These are phyloP conservation scores for Aelia acuminata DNA, from an alignment of 2,888 invertebrate genomes.

Conservation along the genomic window DNA sequence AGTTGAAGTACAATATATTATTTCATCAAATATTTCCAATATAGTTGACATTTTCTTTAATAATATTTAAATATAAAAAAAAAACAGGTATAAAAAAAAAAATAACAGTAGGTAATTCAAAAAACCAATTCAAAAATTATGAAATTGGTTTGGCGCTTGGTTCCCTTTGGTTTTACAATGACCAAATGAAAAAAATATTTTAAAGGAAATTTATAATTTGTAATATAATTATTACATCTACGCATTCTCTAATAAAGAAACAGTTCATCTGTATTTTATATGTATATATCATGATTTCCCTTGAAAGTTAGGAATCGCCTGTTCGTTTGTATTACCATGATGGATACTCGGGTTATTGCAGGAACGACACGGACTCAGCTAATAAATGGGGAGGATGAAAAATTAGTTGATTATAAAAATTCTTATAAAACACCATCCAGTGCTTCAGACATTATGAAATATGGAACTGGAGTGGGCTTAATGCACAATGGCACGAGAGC, in stretches of 20 bases:
- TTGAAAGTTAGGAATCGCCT: neutral
- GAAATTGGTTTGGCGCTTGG: too few relatives aligned
- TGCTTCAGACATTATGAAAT: neutral
- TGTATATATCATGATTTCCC: neutral
- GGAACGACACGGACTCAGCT: neutral
- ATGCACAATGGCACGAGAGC: constrained; percentile 12
- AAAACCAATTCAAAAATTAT: too few relatives aligned
- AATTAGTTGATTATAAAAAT: constrained; percentile 31
- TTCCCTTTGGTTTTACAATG: too few relatives aligned
- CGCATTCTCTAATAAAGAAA: neutral
- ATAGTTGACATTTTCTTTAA: too few relatives aligned
- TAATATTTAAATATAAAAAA: too few relatives aligned
- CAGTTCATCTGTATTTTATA: neutral
- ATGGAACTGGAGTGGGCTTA: neutral
- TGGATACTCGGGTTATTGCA: neutral
- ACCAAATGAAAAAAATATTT: too few relatives aligned
- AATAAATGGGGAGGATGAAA: constrained; percentile 26
- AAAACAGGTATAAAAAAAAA: too few relatives aligned
- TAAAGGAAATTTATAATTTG: too few relatives aligned
- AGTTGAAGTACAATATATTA: too few relatives aligned
- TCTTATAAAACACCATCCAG: constrained; percentile 15
- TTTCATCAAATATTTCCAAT: too few relatives aligned
- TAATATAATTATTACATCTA: too few relatives aligned
- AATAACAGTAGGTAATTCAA: too few relatives aligned
- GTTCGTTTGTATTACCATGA: neutral